phyloP scores from a whole-genome alignment of 2,797 vertebrate genomes.

The Hipposideros larvatus region DNA sequence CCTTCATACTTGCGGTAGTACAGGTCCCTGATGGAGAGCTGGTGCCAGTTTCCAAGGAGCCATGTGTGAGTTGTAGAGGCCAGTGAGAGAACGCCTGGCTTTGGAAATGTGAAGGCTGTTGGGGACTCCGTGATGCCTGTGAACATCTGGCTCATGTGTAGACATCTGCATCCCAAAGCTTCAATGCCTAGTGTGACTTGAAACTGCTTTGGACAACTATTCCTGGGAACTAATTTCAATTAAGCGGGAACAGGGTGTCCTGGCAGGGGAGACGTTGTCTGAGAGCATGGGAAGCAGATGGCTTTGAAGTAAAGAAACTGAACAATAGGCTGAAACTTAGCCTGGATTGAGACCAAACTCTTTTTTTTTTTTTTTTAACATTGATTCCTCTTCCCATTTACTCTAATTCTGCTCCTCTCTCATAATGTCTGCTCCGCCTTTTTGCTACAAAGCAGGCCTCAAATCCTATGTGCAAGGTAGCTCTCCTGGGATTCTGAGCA shows the following conservation, averaged over 20 bases:
- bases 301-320: slow-evolving; percentile 69
- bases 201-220: slow-evolving; percentile 74
- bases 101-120: neutral
- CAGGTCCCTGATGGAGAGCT: slow-evolving; percentile 49
- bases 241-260: slow-evolving; percentile 78
- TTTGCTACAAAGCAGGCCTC: slow-evolving; percentile 48
- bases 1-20: slow-evolving; percentile 62
- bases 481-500: slow-evolving; percentile 75
- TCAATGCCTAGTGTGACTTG: slow-evolving; percentile 57
- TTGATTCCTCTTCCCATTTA: slow-evolving; percentile 49
- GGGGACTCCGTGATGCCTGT: neutral
- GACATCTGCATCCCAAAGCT: slow-evolving; percentile 50
- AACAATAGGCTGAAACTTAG: slow-evolving; percentile 76
- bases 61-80: neutral
- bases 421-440: slow-evolving; percentile 67
- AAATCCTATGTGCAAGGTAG: slow-evolving; percentile 52
- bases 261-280: slow-evolving; percentile 71
- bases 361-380: neutral
- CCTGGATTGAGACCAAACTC: slow-evolving; percentile 63
- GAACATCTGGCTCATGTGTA: slow-evolving; percentile 61
- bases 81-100: neutral
- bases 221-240: slow-evolving; percentile 81
- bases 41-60: slow-evolving; percentile 29
- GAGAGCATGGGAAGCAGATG: slow-evolving; percentile 73
- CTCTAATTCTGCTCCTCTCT: slow-evolving; percentile 43